Evolutionary conservation across 1,140 invertebrate genomes (phyloP).

Genomic region (Lamellibrachia luymesi): DNA sequence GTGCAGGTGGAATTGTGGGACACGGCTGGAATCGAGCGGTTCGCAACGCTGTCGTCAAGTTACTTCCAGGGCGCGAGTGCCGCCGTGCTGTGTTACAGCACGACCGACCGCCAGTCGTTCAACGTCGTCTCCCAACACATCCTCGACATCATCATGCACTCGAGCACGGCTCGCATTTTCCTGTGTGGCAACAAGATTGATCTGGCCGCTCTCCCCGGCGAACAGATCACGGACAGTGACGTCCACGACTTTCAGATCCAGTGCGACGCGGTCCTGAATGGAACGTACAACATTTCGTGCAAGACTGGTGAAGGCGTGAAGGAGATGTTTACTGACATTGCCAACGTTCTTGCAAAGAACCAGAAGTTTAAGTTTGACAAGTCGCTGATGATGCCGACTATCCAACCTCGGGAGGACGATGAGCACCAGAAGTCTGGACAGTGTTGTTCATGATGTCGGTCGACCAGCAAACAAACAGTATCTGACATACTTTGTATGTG

Average conservation of each 20-base stretch:
- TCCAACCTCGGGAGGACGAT: neutral
- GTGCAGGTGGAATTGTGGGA: slow-evolving; percentile 85
- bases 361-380: slow-evolving; percentile 1
- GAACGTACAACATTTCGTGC: slow-evolving; percentile 86
- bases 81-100: slow-evolving; percentile 82
- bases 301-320: slow-evolving; percentile 83
- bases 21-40: slow-evolving; percentile 89
- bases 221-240: slow-evolving; percentile 70
- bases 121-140: slow-evolving; percentile 85
- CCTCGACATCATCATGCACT: slow-evolving; percentile 86
- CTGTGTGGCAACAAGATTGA: slow-evolving; percentile 88
- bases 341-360: slow-evolving; percentile 57
- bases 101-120: slow-evolving; percentile 86
- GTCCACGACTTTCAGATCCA: slow-evolving; percentile 91
- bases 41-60: slow-evolving; percentile 87
- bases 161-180: slow-evolving; percentile 90
- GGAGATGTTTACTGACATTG: slow-evolving; percentile 88
- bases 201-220: slow-evolving; percentile 48
- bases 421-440: neutral
- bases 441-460: neutral
- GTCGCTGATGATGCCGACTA: neutral
- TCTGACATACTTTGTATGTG: too few relatives aligned
- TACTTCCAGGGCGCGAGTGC: slow-evolving; percentile 93
- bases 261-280: slow-evolving; percentile 85
- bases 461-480: neutral